These are phyloP conservation scores for Ernsta delagoae DNA, from an alignment of 2,888 invertebrate species.

Conservation along the genomic window DNA sequence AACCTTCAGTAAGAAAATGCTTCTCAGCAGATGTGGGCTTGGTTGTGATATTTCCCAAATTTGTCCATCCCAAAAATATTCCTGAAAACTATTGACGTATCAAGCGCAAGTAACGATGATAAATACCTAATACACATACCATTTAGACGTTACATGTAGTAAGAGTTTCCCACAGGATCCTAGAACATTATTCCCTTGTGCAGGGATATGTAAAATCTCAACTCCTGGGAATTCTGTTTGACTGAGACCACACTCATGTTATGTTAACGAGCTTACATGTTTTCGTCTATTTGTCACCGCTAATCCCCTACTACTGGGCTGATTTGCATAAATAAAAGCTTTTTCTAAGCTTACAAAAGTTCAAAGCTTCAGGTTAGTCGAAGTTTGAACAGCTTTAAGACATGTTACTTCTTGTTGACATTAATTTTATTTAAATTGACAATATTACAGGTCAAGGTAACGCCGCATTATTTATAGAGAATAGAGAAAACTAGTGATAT, in stretches of 20 bases:
- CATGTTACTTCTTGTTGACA: background rate
- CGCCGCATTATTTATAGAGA: too few species aligned
- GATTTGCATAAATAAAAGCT: slow-evolving; percentile 38
- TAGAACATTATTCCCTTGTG: background rate
- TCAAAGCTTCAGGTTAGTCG: slow-evolving; percentile 20
- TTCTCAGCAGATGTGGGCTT: too few species aligned
- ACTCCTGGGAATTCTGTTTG: slow-evolving; percentile 13
- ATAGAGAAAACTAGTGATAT: too few species aligned
- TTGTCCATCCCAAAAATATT: too few species aligned
- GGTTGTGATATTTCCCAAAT: too few species aligned
- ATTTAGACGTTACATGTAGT: background rate
- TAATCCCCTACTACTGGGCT: slow-evolving; percentile 35
- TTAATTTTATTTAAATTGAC: background rate
- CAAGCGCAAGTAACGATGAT: background rate
- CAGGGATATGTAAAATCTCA: background rate
- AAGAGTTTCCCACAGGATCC: slow-evolving; percentile 1
- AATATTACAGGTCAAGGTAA: too few species aligned
- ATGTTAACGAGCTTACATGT: slow-evolving; percentile 35
- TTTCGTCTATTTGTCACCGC: slow-evolving; percentile 34
- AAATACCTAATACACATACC: background rate
- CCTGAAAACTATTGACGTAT: too few species aligned
- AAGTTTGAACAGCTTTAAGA: background rate
- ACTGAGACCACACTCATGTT: slow-evolving; percentile 22
- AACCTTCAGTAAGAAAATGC: too few species aligned
- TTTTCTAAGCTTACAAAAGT: slow-evolving; percentile 34